Evolutionary conservation across 2,888 invertebrate species (phyloP), one percentile per base, ranked within the genome.

Genomic region (Strigamia maritima): DNA sequence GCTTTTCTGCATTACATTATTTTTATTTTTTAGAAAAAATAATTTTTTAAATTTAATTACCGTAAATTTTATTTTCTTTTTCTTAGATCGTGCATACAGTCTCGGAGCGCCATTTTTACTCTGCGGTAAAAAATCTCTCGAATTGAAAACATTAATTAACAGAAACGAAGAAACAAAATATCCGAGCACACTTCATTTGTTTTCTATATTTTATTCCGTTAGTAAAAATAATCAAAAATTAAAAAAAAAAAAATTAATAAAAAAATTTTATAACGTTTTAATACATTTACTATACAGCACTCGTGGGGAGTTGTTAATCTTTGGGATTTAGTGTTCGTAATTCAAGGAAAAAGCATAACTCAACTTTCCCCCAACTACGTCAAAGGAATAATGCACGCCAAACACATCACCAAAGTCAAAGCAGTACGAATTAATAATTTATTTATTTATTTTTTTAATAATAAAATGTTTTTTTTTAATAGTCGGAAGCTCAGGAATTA

Each of bases 351-450:
- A 31, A 85, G 85, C 80, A 83, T 84, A 65, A 82, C 83, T 16
- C 81, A 84, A 60, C 82, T 86, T 54, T 84, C 86, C 1, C 79
- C 82, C 2, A 81, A 82, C 44, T 87, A 87, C 83, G 83, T 82
- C 65, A 83, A 82, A 79, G 86, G 86, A n/a, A 86, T 87, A 78
- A 83, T 86, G 80, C 87, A 87, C 82, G 82, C 83, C 70, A 85
- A 84, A 75, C 87, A 87, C 81, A 81, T 87, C 22, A 82, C 83
- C 14, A 84, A 84, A 78, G 85, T 84, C 79, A 84, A 83, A 79
- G 81, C 83, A 77, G 87, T 87, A 80, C 82, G 85, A 84, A 79
- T 35, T 35, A 35, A 35, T 35, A 6, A 35, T 35, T 6, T 6
- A 40, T 65, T 14, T 28, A 75, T 76, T 54, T 4, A 28, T 44